These are phyloP conservation scores for Gambusia yucatana DNA, from an alignment of 2,797 vertebrate genomes.

Conservation along the genomic window DNA sequence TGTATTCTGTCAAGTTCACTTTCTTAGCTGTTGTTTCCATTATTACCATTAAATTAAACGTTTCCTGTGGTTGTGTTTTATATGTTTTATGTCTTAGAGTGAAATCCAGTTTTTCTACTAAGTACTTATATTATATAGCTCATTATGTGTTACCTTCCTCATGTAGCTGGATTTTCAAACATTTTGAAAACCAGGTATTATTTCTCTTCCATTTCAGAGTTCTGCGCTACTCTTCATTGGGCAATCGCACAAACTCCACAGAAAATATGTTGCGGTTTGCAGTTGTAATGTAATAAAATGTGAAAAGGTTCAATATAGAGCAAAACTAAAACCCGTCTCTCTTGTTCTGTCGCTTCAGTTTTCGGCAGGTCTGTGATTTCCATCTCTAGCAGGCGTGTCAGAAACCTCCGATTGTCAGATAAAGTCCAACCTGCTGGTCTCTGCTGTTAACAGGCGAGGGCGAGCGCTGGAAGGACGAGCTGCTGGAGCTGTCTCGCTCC, in stretches of 20 bases:
- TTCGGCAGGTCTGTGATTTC: background rate
- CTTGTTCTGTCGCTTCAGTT: background rate
- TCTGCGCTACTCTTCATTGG: background rate
- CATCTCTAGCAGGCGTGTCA: background rate
- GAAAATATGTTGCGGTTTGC: background rate
- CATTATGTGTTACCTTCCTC: background rate
- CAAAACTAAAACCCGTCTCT: background rate
- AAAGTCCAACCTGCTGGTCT: background rate
- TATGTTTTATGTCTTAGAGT: background rate
- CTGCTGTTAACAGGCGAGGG: slow-evolving; percentile 81
- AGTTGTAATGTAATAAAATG: background rate
- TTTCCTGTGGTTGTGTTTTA: background rate
- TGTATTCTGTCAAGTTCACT: background rate
- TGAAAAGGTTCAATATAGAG: background rate
- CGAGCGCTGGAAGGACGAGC: slow-evolving; percentile 86
- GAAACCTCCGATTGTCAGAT: background rate
- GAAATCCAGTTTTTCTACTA: background rate
- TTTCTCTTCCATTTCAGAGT: background rate
- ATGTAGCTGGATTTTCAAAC: background rate
- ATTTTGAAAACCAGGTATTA: background rate
- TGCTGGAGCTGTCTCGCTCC: slow-evolving; percentile 86
- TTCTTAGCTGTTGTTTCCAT: background rate
- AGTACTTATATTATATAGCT: background rate
- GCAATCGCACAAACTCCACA: background rate
- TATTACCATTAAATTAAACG: background rate